Evolutionary conservation across 2,888 invertebrate genomes (phyloP).

Genomic region (Eristalis arbustorum): DNA sequence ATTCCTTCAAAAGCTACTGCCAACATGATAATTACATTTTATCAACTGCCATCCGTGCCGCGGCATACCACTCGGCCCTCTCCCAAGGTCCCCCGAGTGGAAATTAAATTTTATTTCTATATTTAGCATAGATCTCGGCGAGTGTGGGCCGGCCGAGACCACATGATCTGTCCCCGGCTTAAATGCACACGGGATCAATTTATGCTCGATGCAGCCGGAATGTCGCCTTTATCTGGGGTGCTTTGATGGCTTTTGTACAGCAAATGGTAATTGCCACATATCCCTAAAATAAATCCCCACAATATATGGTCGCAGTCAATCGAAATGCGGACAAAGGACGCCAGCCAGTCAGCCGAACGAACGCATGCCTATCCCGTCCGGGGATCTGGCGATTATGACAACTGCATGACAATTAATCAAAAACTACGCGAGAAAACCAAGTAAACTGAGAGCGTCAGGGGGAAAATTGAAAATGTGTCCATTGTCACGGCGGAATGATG

Average conservation of each 20-base stretch:
- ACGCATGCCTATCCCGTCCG: neutral
- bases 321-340: conserved; percentile 39
- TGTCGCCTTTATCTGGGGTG: conserved; percentile 63
- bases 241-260: conserved; percentile 61
- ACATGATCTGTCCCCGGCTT: conserved; percentile 44
- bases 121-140: conserved; percentile 54
- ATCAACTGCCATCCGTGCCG: conserved; percentile 46
- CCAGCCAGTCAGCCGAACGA: neutral
- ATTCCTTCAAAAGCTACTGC: conserved; percentile 61
- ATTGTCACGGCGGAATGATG: conserved; percentile 52
- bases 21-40: conserved; percentile 67
- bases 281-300: conserved; percentile 69
- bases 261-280: conserved; percentile 66
- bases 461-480: conserved; percentile 69
- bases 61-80: conserved; percentile 1
- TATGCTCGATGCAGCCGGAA: conserved; percentile 57
- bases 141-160: conserved; percentile 45
- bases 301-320: conserved; percentile 61
- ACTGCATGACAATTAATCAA: conserved; percentile 68
- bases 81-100: conserved; percentile 49
- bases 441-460: conserved; percentile 16
- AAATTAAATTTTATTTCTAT: conserved; percentile 66
- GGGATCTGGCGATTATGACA: conserved; percentile 57
- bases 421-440: conserved; percentile 16
- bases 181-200: conserved; percentile 54